Evolutionary conservation across 2,113 vertebrate genomes (phyloP).

Genomic region (Podarcis muralis): DNA sequence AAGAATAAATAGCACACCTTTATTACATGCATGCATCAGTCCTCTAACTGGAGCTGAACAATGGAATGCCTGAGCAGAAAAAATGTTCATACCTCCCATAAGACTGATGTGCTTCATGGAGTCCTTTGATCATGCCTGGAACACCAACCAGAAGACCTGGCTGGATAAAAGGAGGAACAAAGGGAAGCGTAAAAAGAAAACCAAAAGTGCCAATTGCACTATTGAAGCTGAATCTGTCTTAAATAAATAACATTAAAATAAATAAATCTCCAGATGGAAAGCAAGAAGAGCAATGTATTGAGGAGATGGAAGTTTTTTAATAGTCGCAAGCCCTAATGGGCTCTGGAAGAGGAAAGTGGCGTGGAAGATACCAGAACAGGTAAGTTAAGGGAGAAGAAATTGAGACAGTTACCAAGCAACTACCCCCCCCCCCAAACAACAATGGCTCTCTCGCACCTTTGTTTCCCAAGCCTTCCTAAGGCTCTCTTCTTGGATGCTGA

Average conservation of each 20-base stretch:
- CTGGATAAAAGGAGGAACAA: conserved; percentile 71
- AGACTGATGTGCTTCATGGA: conserved; percentile 89
- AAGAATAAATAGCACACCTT: neutral
- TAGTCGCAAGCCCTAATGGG: neutral
- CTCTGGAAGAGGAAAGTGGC: neutral
- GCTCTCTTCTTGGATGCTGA: conserved; percentile 80
- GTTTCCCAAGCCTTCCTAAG: conserved; percentile 77
- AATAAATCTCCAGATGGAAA: accelerated
- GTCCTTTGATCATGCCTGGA: conserved; percentile 92
- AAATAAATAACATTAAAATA: neutral
- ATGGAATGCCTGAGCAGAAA: neutral
- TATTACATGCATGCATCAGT: neutral
- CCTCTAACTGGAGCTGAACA: neutral
- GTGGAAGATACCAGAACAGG: neutral
- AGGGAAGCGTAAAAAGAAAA: neutral
- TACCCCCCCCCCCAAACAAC: accelerated
- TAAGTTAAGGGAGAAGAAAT: conserved; percentile 46
- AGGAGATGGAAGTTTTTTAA: neutral
- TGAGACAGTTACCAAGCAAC: neutral
- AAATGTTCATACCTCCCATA: conserved; percentile 87
- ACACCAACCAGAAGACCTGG: conserved; percentile 91
- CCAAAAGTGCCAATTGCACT: accelerated
- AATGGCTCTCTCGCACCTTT: conserved; percentile 74
- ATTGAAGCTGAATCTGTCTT: neutral
- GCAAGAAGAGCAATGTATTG: neutral